These are phyloP conservation scores for Rotaria sp. DNA, from an alignment of 2,888 invertebrate genomes.

Conservation along the genomic window DNA sequence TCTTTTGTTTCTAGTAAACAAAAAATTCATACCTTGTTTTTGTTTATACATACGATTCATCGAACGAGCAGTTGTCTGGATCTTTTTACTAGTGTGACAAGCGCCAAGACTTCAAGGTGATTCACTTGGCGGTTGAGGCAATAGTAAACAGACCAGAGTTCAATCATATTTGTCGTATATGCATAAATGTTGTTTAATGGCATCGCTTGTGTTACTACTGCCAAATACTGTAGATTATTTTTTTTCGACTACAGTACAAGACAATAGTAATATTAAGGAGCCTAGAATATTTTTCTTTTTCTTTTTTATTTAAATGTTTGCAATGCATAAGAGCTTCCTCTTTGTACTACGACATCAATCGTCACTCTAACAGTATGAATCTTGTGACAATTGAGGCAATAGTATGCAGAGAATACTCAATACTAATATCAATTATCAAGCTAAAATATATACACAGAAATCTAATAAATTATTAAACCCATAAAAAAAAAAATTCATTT, in stretches of 20 bases:
- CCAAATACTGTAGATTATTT: not conserved
- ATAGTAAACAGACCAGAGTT: not conserved
- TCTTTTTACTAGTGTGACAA: constrained; percentile 12
- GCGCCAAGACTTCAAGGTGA: not conserved
- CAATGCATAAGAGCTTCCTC: not conserved
- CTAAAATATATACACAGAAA: not conserved
- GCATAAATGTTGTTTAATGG: not conserved
- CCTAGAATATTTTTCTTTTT: not conserved
- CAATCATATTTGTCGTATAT: not conserved
- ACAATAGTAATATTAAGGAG: constrained; percentile 10
- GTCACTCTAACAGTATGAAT: not conserved
- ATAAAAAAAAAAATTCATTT: too few species aligned
- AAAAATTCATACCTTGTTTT: not conserved
- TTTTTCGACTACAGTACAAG: not conserved
- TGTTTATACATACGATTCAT: not conserved
- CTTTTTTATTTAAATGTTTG: not conserved
- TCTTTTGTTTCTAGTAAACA: too few species aligned
- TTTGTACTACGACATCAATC: constrained; percentile 1
- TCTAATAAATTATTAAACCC: too few species aligned
- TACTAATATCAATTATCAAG: not conserved
- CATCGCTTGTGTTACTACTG: not conserved
- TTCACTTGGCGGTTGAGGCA: not conserved
- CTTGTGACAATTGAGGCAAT: constrained; percentile 11
- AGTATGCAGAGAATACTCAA: constrained; percentile 17
- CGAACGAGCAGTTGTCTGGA: not conserved